Base-by-base conservation (phyloP, 2,888 invertebrate species). In the Hydrotaea cyrtoneurina region DNA sequence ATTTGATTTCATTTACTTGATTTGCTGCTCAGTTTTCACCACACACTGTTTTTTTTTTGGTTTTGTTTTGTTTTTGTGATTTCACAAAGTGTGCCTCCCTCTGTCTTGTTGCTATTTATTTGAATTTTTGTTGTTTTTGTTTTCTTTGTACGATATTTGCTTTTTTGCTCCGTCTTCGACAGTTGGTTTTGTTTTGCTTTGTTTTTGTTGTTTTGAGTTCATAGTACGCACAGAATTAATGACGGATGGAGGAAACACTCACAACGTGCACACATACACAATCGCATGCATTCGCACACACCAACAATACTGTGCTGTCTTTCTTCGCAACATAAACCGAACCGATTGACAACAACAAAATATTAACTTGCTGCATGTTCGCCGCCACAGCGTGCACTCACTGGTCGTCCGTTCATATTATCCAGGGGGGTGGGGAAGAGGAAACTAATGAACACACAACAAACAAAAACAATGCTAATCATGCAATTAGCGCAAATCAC, bases 141-240 rank as follows among this genome's bases (percentile, higher is more conserved):
- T 74, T 55, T 21, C 74, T 59, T 74, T 55, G 43, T 31, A 59
- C 31, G 59, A 21, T 59, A 15, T 59, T 59, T 15, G 31, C 31
- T 31, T n/a, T n/a, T n/a, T 31, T 31, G 31, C 31, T 59, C 23
- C 7, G 21, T 59, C 43, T 71, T 46, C 7, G 31, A 4, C 3
- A 4, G 31, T 4, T 55, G 26, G 0, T 26, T 74, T 59, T 74
- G 55, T 74, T 57, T 36, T 26, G 36, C 26, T 64, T 50, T 76
- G 59, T 31, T 53, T 31, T 31, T 31, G 31, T 31, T 31, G n/a
- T n/a, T 64, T 55, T 43, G 31, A 57, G 39, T 78, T 57, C 59
- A 59, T 72, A 55, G 84, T 80, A 85, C 75, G 72, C 84, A 80
- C 39, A 36, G 62, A 62, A 62, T 62, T 62, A 69, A 69, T 69